phyloP scores from a whole-genome alignment of 2,888 invertebrate species.

The Liposcelis brunnea region DNA sequence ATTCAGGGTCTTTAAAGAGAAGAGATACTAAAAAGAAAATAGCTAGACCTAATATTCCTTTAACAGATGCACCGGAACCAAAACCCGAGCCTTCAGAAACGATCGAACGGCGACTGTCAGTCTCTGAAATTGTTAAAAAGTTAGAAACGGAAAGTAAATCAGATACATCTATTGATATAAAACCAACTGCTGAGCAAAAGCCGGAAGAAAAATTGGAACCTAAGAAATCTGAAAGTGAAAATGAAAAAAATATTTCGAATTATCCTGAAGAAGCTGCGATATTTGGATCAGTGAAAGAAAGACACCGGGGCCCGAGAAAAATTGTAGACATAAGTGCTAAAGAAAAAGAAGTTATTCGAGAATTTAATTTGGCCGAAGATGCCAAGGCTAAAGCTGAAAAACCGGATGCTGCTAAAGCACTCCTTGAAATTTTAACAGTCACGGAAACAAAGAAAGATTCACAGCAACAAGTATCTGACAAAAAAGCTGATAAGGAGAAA shows the following conservation, averaged over 20 bases:
- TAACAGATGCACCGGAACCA: too few species aligned
- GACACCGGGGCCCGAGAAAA: slow-evolving; percentile 14
- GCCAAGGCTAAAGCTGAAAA: neutral
- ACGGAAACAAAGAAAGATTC: too few species aligned
- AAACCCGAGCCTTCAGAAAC: too few species aligned
- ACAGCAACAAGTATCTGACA: too few species aligned
- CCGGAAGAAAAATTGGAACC: neutral
- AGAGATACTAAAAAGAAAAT: slow-evolving; percentile 14
- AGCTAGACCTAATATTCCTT: neutral
- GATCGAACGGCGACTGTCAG: too few species aligned
- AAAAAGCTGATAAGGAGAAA: neutral
- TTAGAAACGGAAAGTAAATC: slow-evolving; percentile 6
- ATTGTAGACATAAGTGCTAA: slow-evolving; percentile 10
- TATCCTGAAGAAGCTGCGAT: slow-evolving; percentile 13
- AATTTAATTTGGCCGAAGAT: too few species aligned
- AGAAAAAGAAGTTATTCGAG: neutral
- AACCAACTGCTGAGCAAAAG: too few species aligned
- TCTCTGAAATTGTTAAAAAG: neutral
- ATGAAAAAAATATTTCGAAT: neutral
- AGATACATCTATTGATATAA: too few species aligned
- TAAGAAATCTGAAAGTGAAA: neutral
- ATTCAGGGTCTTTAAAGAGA: slow-evolving; percentile 8
- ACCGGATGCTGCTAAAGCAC: neutral
- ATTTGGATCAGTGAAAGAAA: slow-evolving; percentile 16
- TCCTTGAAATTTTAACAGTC: neutral